Evolutionary conservation across 1,140 invertebrate genomes (phyloP).

Genomic region (Mylabris phalerata): DNA sequence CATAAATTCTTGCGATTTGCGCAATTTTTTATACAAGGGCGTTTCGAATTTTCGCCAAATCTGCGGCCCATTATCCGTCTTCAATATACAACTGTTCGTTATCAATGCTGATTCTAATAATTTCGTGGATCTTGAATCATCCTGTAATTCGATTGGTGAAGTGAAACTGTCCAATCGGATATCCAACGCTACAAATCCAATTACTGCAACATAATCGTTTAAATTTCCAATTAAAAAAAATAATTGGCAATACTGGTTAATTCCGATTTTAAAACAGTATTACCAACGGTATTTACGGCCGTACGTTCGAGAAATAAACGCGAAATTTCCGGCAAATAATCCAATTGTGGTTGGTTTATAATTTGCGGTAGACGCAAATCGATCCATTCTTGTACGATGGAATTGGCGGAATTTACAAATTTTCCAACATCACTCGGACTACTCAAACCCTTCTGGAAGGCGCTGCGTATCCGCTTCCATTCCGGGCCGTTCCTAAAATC

Average conservation of each 20-base stretch:
- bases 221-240: neutral
- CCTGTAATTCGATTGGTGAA: slow-evolving; percentile 45
- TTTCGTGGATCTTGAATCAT: slow-evolving; percentile 55
- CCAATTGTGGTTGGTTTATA: slow-evolving; percentile 39
- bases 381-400: slow-evolving; percentile 53
- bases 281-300: slow-evolving; percentile 15
- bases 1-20: slow-evolving; percentile 62
- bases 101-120: slow-evolving; percentile 64
- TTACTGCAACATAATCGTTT: neutral
- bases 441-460: slow-evolving; percentile 73
- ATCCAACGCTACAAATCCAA: slow-evolving; percentile 54
- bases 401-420: slow-evolving; percentile 58
- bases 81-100: slow-evolving; percentile 63
- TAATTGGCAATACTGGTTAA: too few species aligned
- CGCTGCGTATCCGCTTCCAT: slow-evolving; percentile 72
- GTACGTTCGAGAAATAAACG: slow-evolving; percentile 74
- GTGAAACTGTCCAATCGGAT: slow-evolving; percentile 58
- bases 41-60: slow-evolving; percentile 69
- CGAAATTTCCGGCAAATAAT: slow-evolving; percentile 65
- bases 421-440: slow-evolving; percentile 59
- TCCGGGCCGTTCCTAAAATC: slow-evolving; percentile 46
- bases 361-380: slow-evolving; percentile 28
- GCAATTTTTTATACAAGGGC: slow-evolving; percentile 63
- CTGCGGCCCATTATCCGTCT: slow-evolving; percentile 67
- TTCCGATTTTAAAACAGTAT: neutral